Evolutionary conservation across 2,113 vertebrate genomes (phyloP).

Genomic region (Dendropsophus ebraccatus): DNA sequence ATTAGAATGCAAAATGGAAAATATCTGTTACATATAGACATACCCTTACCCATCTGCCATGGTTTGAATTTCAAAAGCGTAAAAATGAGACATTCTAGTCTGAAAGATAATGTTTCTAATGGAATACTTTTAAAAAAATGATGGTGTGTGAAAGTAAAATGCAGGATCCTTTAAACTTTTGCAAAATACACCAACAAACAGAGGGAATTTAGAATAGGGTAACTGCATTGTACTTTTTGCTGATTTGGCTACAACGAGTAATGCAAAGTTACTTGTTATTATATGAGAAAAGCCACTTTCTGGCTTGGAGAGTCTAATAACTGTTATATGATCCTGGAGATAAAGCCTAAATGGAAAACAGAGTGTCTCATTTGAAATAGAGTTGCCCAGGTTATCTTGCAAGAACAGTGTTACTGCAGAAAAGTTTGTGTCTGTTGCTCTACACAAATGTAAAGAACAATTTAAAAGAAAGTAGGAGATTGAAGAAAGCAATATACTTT

Average conservation of each 20-base stretch:
- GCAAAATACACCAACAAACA: background rate
- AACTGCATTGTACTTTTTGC: background rate
- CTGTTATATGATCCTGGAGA: constrained; percentile 35
- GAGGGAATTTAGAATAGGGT: background rate
- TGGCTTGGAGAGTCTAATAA: background rate
- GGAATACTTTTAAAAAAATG: background rate
- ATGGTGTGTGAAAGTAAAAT: background rate
- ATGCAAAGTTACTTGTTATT: constrained; percentile 35
- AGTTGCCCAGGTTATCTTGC: constrained; percentile 36
- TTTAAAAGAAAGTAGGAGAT: background rate
- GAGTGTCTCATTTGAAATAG: constrained; percentile 33
- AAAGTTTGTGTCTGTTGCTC: background rate
- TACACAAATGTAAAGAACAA: constrained; percentile 8
- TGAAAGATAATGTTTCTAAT: background rate
- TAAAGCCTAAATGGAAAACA: constrained; percentile 41
- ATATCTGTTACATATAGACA: too few species aligned
- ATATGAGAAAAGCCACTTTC: background rate
- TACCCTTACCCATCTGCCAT: too few species aligned
- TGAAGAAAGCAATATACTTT: background rate
- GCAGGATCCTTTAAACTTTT: background rate
- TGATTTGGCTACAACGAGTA: background rate
- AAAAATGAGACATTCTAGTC: too few species aligned
- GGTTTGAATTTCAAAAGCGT: too few species aligned
- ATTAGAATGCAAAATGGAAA: too few species aligned
- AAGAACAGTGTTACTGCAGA: background rate